Evolutionary conservation across 2,797 vertebrate species (phyloP).

Genomic region (Lithobates sylvaticus): DNA sequence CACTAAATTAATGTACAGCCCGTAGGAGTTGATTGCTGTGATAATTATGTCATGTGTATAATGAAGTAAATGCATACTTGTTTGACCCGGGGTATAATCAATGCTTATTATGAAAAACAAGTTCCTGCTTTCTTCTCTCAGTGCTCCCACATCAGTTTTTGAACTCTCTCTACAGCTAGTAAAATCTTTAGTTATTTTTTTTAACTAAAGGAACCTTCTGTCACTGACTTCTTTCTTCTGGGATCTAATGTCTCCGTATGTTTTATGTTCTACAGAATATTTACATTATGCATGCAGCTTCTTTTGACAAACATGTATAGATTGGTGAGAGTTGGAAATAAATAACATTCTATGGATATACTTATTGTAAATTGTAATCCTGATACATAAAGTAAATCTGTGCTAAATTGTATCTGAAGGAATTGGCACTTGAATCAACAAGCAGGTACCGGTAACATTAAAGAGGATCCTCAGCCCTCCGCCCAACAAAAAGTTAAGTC

Average conservation of each 20-base stretch:
- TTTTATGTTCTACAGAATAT: neutral
- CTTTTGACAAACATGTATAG: neutral
- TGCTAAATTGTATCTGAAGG: too few species aligned
- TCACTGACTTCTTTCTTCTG: neutral
- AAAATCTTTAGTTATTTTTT: constrained; percentile 1
- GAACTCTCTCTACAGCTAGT: constrained; percentile 4
- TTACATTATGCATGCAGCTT: neutral
- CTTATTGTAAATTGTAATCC: neutral
- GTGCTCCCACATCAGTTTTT: neutral
- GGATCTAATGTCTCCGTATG: neutral
- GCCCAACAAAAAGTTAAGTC: too few species aligned
- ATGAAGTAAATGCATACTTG: constrained; percentile 44
- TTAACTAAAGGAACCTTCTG: neutral
- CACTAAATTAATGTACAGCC: constrained; percentile 36
- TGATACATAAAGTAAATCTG: neutral
- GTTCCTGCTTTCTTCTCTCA: constrained; percentile 10
- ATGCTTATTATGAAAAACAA: constrained; percentile 47
- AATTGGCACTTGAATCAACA: too few species aligned
- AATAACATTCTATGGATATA: neutral
- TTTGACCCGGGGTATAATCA: constrained; percentile 38
- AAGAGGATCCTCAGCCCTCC: too few species aligned
- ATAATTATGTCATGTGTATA: constrained; percentile 55
- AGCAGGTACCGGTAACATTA: too few species aligned
- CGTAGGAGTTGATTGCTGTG: constrained; percentile 45
- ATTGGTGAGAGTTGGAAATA: neutral